Conservation (phyloP, 2,113 vertebrate genomes). For the Copsychus sechellarum region DNA sequence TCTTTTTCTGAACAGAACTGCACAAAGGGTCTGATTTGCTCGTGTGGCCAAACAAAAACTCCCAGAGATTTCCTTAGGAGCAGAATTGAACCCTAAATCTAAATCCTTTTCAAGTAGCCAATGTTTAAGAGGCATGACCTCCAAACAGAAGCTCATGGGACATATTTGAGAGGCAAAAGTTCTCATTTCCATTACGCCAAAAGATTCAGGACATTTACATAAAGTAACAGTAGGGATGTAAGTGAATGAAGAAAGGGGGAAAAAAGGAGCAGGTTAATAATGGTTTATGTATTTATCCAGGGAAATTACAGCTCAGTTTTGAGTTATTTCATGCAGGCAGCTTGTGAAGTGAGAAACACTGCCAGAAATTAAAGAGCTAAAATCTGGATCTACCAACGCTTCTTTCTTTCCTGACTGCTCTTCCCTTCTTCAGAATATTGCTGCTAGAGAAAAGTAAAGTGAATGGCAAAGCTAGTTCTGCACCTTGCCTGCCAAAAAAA, state of each 20-base stretch:
- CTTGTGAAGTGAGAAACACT: background rate
- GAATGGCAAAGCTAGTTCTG: background rate
- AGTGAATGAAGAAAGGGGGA: background rate
- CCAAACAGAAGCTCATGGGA: background rate
- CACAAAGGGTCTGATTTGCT: background rate
- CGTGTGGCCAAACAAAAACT: background rate
- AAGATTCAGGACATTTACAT: background rate
- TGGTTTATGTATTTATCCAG: background rate
- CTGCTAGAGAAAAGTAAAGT: background rate
- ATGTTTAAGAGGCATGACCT: conserved; percentile 3
- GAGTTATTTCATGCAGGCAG: background rate
- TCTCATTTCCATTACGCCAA: background rate
- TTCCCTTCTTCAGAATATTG: background rate
- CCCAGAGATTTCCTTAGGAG: background rate
- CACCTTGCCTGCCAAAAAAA: background rate
- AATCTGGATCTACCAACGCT: background rate
- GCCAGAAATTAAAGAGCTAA: background rate
- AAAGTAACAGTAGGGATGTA: background rate
- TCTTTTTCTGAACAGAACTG: conserved; percentile 21
- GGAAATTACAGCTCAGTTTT: background rate
- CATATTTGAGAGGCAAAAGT: background rate
- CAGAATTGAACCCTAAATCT: background rate
- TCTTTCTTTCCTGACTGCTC: background rate
- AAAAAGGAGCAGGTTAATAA: background rate
- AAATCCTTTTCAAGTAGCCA: conserved; percentile 7